Evolutionary conservation across 1,140 invertebrate genomes (phyloP).

Genomic region (Antheraea pernyi): DNA sequence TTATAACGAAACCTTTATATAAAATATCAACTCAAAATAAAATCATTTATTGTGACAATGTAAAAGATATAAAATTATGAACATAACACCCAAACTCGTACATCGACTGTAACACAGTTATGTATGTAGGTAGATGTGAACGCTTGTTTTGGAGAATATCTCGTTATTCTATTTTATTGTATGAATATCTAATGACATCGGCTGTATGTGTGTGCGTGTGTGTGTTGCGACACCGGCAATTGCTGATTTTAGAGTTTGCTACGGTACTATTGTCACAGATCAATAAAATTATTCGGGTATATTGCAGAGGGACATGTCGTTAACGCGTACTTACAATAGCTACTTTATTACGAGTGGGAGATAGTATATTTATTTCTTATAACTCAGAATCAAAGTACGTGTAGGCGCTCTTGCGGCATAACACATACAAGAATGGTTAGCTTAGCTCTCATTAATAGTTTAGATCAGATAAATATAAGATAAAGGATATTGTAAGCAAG

Average conservation of each 20-base stretch:
- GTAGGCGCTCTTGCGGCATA: no score
- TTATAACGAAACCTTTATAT: no score
- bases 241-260: constrained; percentile 56
- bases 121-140: constrained; percentile 19
- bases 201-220: constrained; percentile 16
- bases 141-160: constrained; percentile 43
- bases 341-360: no score
- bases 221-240: constrained; percentile 66
- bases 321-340: background rate
- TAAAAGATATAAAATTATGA: background rate
- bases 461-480: no score
- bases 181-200: constrained; percentile 68
- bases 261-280: constrained; percentile 62
- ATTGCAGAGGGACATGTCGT: background rate
- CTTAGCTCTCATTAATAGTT: no score
- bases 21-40: background rate
- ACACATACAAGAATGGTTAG: no score
- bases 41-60: background rate
- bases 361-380: no score
- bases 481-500: no score
- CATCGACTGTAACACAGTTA: constrained; percentile 2
- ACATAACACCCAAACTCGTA: constrained; percentile 7
- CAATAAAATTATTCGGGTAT: constrained; percentile 11
- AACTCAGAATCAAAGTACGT: no score
- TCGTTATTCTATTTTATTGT: constrained; percentile 76